phyloP scores from a whole-genome alignment of 2,888 invertebrate species.

The Torymus tubicola region DNA sequence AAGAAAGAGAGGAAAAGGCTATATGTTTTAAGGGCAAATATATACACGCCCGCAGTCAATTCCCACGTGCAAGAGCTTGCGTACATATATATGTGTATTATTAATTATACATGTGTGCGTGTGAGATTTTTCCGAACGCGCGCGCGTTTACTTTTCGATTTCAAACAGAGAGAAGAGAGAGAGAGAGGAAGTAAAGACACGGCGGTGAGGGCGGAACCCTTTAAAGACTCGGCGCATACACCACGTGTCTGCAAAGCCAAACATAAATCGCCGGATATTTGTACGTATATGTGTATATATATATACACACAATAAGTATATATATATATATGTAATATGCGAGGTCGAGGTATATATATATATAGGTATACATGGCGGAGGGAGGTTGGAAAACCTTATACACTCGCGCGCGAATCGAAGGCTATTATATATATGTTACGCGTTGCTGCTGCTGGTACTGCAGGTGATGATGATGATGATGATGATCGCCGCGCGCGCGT shows the following conservation, averaged over 20 bases:
- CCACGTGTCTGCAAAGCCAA: not conserved
- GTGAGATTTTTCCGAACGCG: not conserved
- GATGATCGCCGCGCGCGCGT: not conserved
- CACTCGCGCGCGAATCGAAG: not conserved
- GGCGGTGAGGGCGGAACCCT: not conserved
- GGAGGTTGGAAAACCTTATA: no score
- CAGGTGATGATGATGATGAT: no score
- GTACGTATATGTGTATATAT: not conserved
- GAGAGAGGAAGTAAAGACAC: conserved; percentile 1
- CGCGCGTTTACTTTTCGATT: not conserved
- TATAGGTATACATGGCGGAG: no score
- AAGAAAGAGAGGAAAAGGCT: no score
- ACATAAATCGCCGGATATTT: conserved; percentile 6
- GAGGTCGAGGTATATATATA: no score
- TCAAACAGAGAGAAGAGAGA: conserved; percentile 6
- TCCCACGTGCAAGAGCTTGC: not conserved
- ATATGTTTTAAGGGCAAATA: conserved; percentile 13
- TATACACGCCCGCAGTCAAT: not conserved
- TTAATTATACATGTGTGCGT: not conserved
- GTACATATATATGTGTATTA: not conserved
- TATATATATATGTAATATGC: no score
- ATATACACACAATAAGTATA: not conserved
- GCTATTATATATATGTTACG: no score
- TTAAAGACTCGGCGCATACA: not conserved
- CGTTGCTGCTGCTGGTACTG: no score